Percentiles rank a stretch among this genome's conserved stretches.
Conservation (phyloP, 35 echinoderm and acorn worm genomes). For the Anneissia japonica region DNA sequence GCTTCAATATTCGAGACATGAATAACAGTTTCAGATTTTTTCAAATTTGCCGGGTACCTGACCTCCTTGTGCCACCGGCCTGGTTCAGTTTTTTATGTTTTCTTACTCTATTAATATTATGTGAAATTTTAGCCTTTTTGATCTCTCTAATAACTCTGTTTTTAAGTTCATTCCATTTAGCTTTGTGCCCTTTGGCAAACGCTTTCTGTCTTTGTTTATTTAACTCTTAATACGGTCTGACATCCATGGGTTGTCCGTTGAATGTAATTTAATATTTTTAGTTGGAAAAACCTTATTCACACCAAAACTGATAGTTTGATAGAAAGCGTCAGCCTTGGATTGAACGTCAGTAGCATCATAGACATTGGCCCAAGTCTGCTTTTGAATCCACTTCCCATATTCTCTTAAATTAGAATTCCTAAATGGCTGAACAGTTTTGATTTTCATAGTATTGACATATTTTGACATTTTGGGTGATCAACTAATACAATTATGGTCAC, state of each 20-base stretch:
- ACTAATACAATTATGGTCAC: constrained; percentile 20
- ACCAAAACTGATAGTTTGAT: neutral
- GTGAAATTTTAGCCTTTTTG: constrained; percentile 9
- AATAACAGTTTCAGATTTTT: neutral
- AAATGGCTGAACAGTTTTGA: constrained; percentile 3
- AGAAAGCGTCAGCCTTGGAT: too few relatives aligned
- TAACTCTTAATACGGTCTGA: constrained; percentile 3
- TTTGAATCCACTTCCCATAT: neutral
- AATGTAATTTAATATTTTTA: neutral
- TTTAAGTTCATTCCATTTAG: neutral
- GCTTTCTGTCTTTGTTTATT: neutral
- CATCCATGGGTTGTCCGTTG: constrained; percentile 22
- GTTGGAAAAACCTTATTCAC: neutral
- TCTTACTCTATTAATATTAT: constrained; percentile 27
- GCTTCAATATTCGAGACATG: neutral
- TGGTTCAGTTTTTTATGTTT: constrained; percentile 19
- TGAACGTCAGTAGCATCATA: too few relatives aligned
- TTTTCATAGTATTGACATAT: neutral
- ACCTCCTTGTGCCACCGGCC: constrained; percentile 32
- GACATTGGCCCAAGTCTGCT: neutral
- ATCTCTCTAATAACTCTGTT: constrained; percentile 1
- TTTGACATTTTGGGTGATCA: neutral
- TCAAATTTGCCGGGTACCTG: constrained; percentile 5
- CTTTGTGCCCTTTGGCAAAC: neutral
- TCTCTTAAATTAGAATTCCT: neutral